These are phyloP conservation scores for Adelosebastes latens DNA, from an alignment of 2,797 vertebrate species.

Conservation along the genomic window DNA sequence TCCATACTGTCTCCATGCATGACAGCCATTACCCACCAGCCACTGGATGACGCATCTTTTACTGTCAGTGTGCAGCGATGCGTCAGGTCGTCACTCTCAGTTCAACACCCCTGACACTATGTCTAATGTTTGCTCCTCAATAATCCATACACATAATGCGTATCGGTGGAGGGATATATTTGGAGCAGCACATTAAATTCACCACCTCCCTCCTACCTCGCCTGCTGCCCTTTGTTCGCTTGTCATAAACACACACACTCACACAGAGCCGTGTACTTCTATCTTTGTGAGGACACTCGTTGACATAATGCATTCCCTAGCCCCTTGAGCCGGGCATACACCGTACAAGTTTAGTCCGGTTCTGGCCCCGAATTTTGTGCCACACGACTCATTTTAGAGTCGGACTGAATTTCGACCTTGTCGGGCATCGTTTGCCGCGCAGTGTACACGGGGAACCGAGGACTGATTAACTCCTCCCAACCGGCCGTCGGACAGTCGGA, in stretches of 20 bases:
- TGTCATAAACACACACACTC: background rate
- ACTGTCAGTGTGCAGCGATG: background rate
- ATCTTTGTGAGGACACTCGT: too few species aligned
- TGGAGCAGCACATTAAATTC: background rate
- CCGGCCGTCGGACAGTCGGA: too few species aligned
- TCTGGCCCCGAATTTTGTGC: too few species aligned
- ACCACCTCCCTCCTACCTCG: background rate
- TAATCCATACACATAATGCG: slow-evolving; percentile 27
- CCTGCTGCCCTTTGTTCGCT: background rate
- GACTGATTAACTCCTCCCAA: too few species aligned
- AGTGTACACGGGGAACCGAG: too few species aligned
- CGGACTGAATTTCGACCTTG: too few species aligned
- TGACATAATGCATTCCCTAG: too few species aligned
- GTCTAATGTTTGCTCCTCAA: background rate
- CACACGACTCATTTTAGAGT: too few species aligned
- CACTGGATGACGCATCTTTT: slow-evolving; percentile 3
- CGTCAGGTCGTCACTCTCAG: background rate
- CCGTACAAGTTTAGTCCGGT: too few species aligned
- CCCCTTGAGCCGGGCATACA: too few species aligned
- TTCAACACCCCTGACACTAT: background rate
- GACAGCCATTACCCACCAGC: slow-evolving; percentile 27
- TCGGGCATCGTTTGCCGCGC: too few species aligned
- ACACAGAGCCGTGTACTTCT: background rate
- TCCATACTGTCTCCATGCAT: slow-evolving; percentile 32
- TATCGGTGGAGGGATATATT: background rate